Evolutionary conservation across 2,113 vertebrate species (phyloP), one percentile per base, ranked within the genome.

Genomic region (Prunella fulvescens): DNA sequence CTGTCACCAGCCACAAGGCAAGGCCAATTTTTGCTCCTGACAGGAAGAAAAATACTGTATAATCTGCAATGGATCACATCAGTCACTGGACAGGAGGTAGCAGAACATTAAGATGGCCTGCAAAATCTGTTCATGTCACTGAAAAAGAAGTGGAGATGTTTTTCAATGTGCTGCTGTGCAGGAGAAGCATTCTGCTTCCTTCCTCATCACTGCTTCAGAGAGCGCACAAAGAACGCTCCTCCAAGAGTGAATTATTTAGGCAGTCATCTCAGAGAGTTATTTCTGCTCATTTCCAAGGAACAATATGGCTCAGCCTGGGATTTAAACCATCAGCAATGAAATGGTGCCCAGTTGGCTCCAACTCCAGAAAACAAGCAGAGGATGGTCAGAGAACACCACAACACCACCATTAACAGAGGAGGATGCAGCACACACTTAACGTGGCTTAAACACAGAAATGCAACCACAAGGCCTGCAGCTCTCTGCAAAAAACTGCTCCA

Each of bases 181-280:
- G 40, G n/a, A 95, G 69, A 91, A 90, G 65, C 2, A 26, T 61
- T 90, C 50, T 74, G 57, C 84, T 92, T 95, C 88, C 85, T 84
- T 85, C 77, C 88, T 81, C 66, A 65, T 95, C 95, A 62, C 35
- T 4, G 47, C 56, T 61, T 81, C 79, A 66, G 51, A 23, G 29
- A 81, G 77, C 4, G 2, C n/a, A 83, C 83, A 94, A 77, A 96
- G 56, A 71, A 80, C 9, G 58, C 70, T 88, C 80, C 82, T 96
- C 97, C 57, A 58, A 47, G 86, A 94, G 82, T 93, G 57, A 50
- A 88, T 92, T 77, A 97, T 80, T 96, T 72, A 93, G 78, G 51
- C 76, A 92, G 71, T 82, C 90, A 88, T 94, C 93, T 91, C 89
- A 44, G 93, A 15, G 14, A 82, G 80, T 87, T 89, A 95, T 84